These are phyloP conservation scores for Varanus salvator DNA, from an alignment of 2,113 vertebrate species.

Conservation along the genomic window DNA sequence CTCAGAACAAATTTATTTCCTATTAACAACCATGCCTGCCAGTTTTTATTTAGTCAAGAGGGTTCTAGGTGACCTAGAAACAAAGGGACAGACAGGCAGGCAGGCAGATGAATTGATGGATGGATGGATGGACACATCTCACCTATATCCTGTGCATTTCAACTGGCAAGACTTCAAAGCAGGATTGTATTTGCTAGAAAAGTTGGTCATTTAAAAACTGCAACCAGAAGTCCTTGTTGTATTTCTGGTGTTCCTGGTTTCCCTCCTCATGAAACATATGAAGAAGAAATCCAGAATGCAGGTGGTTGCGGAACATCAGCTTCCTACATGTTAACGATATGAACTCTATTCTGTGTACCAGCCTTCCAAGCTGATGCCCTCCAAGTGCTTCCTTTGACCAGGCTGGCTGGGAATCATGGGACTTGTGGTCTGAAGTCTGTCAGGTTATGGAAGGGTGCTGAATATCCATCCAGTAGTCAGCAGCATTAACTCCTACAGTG, in stretches of 20 bases:
- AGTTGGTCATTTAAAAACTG: constrained; percentile 10
- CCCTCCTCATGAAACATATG: constrained; percentile 35
- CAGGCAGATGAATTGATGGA: too few relatives aligned
- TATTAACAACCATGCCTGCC: not conserved
- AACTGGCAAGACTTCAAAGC: constrained; percentile 5
- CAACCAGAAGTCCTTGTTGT: not conserved
- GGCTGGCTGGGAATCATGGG: too few relatives aligned
- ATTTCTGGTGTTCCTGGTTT: not conserved
- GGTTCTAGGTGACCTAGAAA: too few relatives aligned
- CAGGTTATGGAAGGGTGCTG: too few relatives aligned
- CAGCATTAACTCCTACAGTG: too few relatives aligned
- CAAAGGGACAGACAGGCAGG: too few relatives aligned
- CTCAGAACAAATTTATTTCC: constrained; percentile 35
- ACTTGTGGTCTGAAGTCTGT: too few relatives aligned
- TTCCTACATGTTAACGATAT: constrained; percentile 36
- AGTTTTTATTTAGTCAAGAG: constrained; percentile 27
- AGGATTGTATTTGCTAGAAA: not conserved
- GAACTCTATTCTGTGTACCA: not conserved
- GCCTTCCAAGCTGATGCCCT: too few relatives aligned
- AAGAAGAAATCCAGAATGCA: constrained; percentile 34
- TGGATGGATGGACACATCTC: not conserved
- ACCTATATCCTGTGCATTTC: constrained; percentile 34
- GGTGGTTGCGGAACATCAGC: constrained; percentile 37
- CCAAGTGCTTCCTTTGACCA: too few relatives aligned
- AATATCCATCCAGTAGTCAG: too few relatives aligned